Base-by-base conservation (phyloP, 2,113 vertebrate species). In the Benitochromis conjunctus region DNA sequence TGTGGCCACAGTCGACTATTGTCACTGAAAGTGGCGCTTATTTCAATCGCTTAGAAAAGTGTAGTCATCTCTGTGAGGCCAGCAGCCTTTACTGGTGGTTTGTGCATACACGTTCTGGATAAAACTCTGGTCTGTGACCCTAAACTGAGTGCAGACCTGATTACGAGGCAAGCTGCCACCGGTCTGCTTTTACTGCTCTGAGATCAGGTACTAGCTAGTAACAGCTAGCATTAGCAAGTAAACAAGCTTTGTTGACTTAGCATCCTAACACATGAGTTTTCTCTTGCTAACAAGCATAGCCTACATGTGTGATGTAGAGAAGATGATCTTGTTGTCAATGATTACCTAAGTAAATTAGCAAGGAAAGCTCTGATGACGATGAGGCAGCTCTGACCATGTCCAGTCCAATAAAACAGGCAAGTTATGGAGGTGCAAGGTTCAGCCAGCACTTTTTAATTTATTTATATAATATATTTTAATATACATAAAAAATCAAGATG, bases 1-100 rank as follows among this genome's bases (percentile, higher is more conserved):
- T 62, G 9, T 36, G 0, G 5, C 16, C 0, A 1, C 5, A 62
- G 58, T 34, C 0, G 2, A 62, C 18, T 12, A 62, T 62, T n/a
- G 31, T 64, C 60, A 64, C 6, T 4, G 31, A 64, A 36, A 12
- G 60, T 5, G 2, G 18, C 12, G 60, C 60, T 64, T n/a, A n/a
- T 36, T 64, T 64, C 31, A 36, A 36, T 64, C 0, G 36, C 31
- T 64, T 62, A 36, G 58, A n/a, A 62, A 64, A 64, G 31, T 7
- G 60, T n/a, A 64, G 60, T 64, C 18, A 36, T 36, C 31, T 64
- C 60, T 64, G 60, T 64, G 60, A 64, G 31, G 18, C 60, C 60
- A 64, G 31, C 3, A 64, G 9, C 6, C 3, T 64, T 64, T 64
- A 64, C 31, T 36, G 31, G 31, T 64, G 18, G 31, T 36, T 64